Conservation (phyloP, 1,140 invertebrate genomes). For the Palaemon carinicauda region DNA sequence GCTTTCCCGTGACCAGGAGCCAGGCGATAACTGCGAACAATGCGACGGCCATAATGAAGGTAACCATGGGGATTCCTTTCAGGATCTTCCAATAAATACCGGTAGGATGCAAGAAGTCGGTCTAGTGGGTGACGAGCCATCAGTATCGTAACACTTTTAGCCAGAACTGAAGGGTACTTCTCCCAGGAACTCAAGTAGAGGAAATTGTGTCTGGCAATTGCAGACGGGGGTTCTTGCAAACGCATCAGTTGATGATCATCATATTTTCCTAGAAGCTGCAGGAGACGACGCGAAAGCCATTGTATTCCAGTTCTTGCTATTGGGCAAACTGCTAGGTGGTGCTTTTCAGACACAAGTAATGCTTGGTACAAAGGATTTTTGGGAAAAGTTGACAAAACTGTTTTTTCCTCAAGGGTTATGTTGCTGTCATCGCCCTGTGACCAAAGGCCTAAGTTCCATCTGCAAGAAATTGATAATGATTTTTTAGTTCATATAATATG, state of each 20-base stretch:
- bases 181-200: constrained; percentile 54
- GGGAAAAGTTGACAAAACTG: constrained; percentile 4
- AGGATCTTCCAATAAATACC: constrained; percentile 42
- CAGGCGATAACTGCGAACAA: constrained; percentile 47
- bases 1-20: constrained; percentile 4
- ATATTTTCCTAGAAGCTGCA: constrained; percentile 38
- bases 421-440: background rate
- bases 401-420: background rate
- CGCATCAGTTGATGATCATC: constrained; percentile 3
- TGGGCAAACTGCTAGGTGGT: constrained; percentile 41
- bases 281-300: constrained; percentile 46
- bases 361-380: constrained; percentile 45
- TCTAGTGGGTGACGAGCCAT: constrained; percentile 54
- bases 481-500: background rate
- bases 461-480: background rate
- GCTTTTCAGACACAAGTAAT: constrained; percentile 43
- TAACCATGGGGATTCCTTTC: constrained; percentile 48
- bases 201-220: constrained; percentile 36
- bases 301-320: constrained; percentile 38
- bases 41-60: constrained; percentile 46
- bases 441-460: constrained; percentile 46
- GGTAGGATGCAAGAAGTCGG: constrained; percentile 45
- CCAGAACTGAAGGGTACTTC: constrained; percentile 38
- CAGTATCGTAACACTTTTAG: constrained; percentile 33
- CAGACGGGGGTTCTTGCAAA: constrained; percentile 41